Evolutionary conservation across 2,113 vertebrate species (phyloP).

Genomic region (Loxodonta africana): DNA sequence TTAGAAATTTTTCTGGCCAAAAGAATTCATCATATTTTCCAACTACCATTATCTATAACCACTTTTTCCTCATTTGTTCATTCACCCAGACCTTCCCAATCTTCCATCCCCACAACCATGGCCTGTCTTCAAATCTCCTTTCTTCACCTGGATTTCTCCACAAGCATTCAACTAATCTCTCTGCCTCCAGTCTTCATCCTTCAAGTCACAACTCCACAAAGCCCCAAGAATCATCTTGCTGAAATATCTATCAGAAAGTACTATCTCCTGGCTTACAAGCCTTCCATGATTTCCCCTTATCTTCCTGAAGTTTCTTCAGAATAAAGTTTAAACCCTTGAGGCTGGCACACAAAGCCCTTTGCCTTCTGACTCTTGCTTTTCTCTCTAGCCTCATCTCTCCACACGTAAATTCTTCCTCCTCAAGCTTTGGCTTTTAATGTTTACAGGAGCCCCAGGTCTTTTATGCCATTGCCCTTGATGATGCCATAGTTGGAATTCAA

Average conservation of each 20-base stretch:
- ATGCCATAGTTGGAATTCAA: neutral
- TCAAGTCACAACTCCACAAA: neutral
- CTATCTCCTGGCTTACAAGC: neutral
- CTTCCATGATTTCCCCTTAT: neutral
- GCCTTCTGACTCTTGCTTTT: neutral
- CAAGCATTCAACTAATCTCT: neutral
- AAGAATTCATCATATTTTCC: neutral
- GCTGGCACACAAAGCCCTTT: neutral
- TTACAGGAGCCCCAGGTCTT: neutral
- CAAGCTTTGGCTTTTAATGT: neutral
- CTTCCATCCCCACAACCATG: neutral
- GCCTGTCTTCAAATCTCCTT: neutral
- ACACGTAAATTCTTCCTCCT: neutral
- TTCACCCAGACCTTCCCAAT: neutral
- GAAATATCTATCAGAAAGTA: conserved; percentile 12
- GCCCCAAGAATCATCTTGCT: neutral
- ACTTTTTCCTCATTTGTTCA: neutral
- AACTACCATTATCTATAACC: neutral
- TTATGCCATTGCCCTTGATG: neutral
- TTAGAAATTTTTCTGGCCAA: neutral
- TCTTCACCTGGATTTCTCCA: neutral
- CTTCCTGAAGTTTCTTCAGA: conserved; percentile 3
- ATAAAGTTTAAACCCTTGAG: neutral
- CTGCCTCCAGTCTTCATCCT: neutral
- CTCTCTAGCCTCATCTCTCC: neutral